phyloP scores from a whole-genome alignment of 2,113 vertebrate species.

The Calyptommatus sinebrachiatus region DNA sequence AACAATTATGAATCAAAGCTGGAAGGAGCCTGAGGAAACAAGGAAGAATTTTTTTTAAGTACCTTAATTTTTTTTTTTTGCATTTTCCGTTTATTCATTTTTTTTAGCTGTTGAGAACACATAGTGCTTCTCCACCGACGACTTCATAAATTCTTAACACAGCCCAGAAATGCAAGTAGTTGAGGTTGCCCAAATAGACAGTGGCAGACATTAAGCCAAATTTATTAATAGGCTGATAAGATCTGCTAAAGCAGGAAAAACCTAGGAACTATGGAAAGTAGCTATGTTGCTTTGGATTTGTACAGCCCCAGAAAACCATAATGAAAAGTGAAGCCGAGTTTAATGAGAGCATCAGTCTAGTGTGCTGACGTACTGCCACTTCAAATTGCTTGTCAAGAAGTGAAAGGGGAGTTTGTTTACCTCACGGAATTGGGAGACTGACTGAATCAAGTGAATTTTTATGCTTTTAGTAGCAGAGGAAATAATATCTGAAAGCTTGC shows the following conservation, averaged over 20 bases:
- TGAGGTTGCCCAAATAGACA: not conserved
- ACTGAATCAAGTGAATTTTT: slow-evolving; percentile 17
- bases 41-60: not conserved
- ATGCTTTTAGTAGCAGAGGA: not conserved
- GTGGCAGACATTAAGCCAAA: not conserved
- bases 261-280: not conserved
- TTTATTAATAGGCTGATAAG: not conserved
- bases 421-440: slow-evolving; percentile 11
- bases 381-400: slow-evolving; percentile 30
- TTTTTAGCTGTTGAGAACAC: not conserved
- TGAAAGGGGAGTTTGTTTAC: slow-evolving; percentile 27
- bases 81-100: not conserved
- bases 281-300: not conserved
- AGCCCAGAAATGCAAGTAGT: not conserved
- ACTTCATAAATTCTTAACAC: no score
- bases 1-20: not conserved
- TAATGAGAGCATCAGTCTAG: not conserved
- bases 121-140: not conserved
- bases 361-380: not conserved
- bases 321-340: not conserved
- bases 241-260: not conserved
- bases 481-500: slow-evolving; percentile 9
- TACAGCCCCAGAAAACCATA: not conserved
- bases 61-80: not conserved
- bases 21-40: not conserved